phyloP scores from a whole-genome alignment of 2,888 invertebrate genomes.

The Pyrocoelia pectoralis region DNA sequence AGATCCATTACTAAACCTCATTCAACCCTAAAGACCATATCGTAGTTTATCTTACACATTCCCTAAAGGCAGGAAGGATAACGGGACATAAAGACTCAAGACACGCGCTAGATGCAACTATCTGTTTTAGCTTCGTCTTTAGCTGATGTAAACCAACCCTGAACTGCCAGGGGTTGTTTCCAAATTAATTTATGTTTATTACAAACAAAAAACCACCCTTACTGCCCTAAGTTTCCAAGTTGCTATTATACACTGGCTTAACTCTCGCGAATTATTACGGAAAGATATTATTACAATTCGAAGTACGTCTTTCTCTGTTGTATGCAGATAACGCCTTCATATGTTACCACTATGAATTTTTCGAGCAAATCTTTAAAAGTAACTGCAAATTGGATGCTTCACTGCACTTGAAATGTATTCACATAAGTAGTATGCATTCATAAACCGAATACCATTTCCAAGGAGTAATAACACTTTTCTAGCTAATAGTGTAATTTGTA shows the following conservation, averaged over 20 bases:
- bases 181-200: constrained; percentile 57
- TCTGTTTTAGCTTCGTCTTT: constrained; percentile 38
- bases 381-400: constrained; percentile 19
- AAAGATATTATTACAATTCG: constrained; percentile 33
- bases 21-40: constrained; percentile 43
- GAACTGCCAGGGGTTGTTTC: constrained; percentile 45
- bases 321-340: constrained; percentile 27
- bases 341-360: constrained; percentile 14
- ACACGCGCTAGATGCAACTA: constrained; percentile 44
- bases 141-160: constrained; percentile 45
- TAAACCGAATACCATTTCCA: constrained; percentile 1
- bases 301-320: constrained; percentile 20
- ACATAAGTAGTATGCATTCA: not conserved
- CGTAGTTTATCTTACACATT: constrained; percentile 45
- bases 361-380: constrained; percentile 3
- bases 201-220: constrained; percentile 52
- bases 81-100: constrained; percentile 43
- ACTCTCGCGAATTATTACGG: constrained; percentile 31
- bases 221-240: constrained; percentile 37
- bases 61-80: constrained; percentile 41
- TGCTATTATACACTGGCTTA: constrained; percentile 34
- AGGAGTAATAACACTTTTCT: constrained; percentile 10
- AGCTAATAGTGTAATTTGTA: not conserved
- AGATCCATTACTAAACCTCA: constrained; percentile 39
- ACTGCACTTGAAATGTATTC: constrained; percentile 12